Evolutionary conservation across 2,113 vertebrate species (phyloP).

Genomic region (Seriola quinqueradiata): DNA sequence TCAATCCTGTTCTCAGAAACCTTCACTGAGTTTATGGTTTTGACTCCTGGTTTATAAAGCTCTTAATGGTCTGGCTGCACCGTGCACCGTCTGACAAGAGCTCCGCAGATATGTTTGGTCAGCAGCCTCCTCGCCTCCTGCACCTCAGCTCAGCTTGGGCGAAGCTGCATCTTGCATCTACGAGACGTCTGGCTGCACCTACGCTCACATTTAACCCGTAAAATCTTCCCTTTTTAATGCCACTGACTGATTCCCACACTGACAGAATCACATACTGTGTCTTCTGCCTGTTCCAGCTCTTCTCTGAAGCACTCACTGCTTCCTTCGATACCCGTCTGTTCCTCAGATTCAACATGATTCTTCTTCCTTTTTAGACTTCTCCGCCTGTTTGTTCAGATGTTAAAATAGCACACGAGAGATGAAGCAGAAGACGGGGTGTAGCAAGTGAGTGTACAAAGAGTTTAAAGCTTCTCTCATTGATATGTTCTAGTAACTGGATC

Average conservation of each 20-base stretch:
- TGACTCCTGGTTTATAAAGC: slow-evolving; percentile 22
- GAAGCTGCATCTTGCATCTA: background rate
- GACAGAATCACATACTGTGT: too few species aligned
- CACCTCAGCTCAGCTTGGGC: background rate
- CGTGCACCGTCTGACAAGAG: background rate
- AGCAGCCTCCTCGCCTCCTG: slow-evolving; percentile 1
- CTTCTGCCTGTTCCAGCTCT: background rate
- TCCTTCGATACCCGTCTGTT: too few species aligned
- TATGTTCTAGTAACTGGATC: too few species aligned
- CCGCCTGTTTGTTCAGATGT: background rate
- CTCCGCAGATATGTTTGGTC: slow-evolving; percentile 5
- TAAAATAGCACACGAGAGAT: background rate
- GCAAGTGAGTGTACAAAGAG: too few species aligned
- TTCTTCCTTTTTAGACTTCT: background rate
- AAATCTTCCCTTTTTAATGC: too few species aligned
- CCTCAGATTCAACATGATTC: background rate
- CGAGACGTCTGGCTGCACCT: background rate
- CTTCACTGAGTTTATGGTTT: slow-evolving; percentile 7
- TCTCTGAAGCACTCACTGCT: too few species aligned
- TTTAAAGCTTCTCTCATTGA: too few species aligned
- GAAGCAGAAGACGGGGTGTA: too few species aligned
- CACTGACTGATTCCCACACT: too few species aligned
- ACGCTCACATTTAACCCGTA: background rate
- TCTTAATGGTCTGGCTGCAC: slow-evolving; percentile 10
- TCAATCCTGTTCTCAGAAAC: slow-evolving; percentile 31